Percentiles rank a stretch among this genome's conserved stretches.
Conservation (phyloP, 2,797 vertebrate species). For the Lutjanus campechanus region DNA sequence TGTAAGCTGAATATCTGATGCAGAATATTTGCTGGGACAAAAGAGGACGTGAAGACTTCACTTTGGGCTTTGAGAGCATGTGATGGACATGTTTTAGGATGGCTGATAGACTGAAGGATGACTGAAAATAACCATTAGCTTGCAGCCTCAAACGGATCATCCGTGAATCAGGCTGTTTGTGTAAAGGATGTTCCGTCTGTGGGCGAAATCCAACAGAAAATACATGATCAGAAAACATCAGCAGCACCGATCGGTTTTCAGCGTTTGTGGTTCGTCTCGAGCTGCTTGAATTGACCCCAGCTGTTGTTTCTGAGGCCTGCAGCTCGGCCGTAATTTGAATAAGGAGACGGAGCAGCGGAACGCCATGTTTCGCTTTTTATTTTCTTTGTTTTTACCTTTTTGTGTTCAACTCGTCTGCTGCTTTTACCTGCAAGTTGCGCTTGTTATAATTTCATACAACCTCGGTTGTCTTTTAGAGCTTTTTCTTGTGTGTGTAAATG, state of each 20-base stretch:
- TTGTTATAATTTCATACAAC: neutral
- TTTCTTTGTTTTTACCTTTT: neutral
- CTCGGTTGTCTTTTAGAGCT: too few species aligned
- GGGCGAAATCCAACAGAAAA: neutral
- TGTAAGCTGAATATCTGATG: neutral
- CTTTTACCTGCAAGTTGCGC: neutral
- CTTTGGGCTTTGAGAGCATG: neutral
- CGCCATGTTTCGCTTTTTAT: neutral
- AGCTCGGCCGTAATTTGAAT: neutral
- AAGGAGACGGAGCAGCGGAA: neutral
- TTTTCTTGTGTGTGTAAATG: neutral
- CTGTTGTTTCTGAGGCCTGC: slow-evolving; percentile 12
- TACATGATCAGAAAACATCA: neutral
- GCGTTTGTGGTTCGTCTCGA: neutral
- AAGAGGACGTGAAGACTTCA: neutral
- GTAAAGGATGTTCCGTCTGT: neutral
- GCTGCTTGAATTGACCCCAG: slow-evolving; percentile 6
- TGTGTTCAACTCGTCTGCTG: neutral
- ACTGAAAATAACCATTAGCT: neutral
- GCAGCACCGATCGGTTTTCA: neutral
- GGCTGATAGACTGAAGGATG: neutral
- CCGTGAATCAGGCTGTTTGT: neutral
- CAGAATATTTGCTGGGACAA: neutral
- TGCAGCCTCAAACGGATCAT: neutral
- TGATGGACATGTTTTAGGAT: neutral